A percentile compares a stretch with the other conserved stretches of the same genome.
These are phyloP conservation scores for Dicrostonyx torquatus DNA, from an alignment of 2,797 vertebrate species.

Conservation along the genomic window DNA sequence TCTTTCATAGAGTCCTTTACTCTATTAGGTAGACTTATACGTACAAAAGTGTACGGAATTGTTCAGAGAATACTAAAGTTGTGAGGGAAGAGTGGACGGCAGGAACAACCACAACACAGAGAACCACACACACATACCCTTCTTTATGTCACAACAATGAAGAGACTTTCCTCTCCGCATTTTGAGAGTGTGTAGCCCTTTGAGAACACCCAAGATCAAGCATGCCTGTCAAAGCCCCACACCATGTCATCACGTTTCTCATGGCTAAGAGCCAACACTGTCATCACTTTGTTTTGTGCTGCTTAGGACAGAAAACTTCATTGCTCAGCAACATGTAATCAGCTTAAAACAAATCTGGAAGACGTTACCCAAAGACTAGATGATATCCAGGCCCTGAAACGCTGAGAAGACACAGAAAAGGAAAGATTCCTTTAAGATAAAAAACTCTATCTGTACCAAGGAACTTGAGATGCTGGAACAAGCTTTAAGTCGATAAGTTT, in stretches of 20 bases:
- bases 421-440: slow-evolving; percentile 81
- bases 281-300: slow-evolving; percentile 87
- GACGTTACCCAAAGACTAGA: slow-evolving; percentile 88
- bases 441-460: slow-evolving; percentile 84
- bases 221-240: slow-evolving; percentile 75
- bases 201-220: slow-evolving; percentile 78
- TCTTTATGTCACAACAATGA: slow-evolving; percentile 31
- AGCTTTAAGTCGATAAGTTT: slow-evolving; percentile 75
- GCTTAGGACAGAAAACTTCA: slow-evolving; percentile 87
- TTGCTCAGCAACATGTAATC: slow-evolving; percentile 89
- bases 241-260: slow-evolving; percentile 79
- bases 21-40: not conserved
- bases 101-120: not conserved
- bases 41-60: not conserved
- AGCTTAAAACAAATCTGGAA: slow-evolving; percentile 90
- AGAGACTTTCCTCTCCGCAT: slow-evolving; percentile 64
- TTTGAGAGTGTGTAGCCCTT: not conserved
- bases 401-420: slow-evolving; percentile 82
- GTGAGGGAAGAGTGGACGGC: not conserved
- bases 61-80: not conserved
- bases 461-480: slow-evolving; percentile 79
- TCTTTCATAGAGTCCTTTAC: not conserved
- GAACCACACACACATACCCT: not conserved
- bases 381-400: slow-evolving; percentile 86
- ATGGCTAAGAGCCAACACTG: slow-evolving; percentile 86